Evolutionary conservation across 2,797 vertebrate species (phyloP), one percentile per base, ranked within the genome.

Genomic region (Microhierax caerulescens): DNA sequence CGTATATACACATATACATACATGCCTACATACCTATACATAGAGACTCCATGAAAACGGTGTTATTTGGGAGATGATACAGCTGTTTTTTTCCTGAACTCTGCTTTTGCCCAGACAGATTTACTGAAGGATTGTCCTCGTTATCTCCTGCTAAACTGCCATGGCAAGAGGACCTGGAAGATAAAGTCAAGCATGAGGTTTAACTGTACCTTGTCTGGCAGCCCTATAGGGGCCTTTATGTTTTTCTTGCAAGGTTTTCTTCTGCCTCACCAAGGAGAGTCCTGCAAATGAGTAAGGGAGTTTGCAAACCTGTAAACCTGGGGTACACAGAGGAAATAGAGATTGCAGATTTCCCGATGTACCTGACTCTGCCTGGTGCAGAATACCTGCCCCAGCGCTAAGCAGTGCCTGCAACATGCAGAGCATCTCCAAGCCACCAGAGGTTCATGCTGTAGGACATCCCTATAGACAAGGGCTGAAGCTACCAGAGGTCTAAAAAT

Each of bases 401-500:
- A 61, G 37, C 5, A 30, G 30, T 21, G 3, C 14, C 48, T 67
- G 65, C 0, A 7, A 36, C 4, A 25, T 2, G 8, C 19, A 37
- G 43, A 68, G 28, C 61, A 82, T 43, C 67, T 88, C 53, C 37
- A 34, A 7, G 30, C 32, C 30, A 32, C 53, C 43, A 59, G 63
- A 78, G 63, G 30, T 57, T 37, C 37, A 27, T 5, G 5, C 7
- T 79, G n/a, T 8, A 32, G 83, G 39, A 32, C 11, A 60, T 3
- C 3, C 3, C 23, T 22, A 2, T 13, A 34, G 43, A 41, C 7
- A 28, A 3, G 30, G 19, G 6, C 57, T 51, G 59, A 84, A 60
- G 24, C 5, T 36, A 73, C 5, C 21, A 48, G 50, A 36, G 16
- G 9, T 51, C 21, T 56, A 9, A 64, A 86, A 59, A 18, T 56